Percentiles rank a stretch among this genome's conserved stretches.
phyloP scores from a whole-genome alignment of 35 echinoderm and acorn worm genomes.

The Patiria miniata region DNA sequence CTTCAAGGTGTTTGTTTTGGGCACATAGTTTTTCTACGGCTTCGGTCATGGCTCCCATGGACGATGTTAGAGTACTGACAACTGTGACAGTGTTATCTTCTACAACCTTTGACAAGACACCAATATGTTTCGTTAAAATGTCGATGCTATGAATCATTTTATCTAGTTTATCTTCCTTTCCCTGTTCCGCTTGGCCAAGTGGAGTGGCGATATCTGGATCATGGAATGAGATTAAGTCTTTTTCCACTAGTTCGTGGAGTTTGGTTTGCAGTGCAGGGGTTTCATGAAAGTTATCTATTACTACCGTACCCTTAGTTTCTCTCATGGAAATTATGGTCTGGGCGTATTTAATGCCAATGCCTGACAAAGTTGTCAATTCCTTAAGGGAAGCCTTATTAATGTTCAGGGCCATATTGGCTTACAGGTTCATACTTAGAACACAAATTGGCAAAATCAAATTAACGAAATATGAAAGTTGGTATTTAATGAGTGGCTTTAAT shows the following conservation, averaged over 20 bases:
- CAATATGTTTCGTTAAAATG: neutral
- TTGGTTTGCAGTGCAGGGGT: neutral
- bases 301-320: neutral
- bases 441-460: no score
- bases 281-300: neutral
- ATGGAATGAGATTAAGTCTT: neutral
- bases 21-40: neutral
- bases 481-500: no score
- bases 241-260: neutral
- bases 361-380: no score
- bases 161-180: neutral
- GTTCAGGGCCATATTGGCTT: no score
- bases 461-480: no score
- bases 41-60: neutral
- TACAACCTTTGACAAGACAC: neutral
- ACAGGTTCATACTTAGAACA: no score
- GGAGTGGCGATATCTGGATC: neutral
- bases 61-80: no score
- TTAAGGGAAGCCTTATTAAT: no score
- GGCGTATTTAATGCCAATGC: no score
- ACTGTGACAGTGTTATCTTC: neutral
- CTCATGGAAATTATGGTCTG: neutral
- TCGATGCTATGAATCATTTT: neutral
- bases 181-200: neutral
- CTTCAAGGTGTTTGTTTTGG: neutral